Base-by-base conservation (phyloP, 2,797 vertebrate species). In the Aplochiton taeniatus region DNA sequence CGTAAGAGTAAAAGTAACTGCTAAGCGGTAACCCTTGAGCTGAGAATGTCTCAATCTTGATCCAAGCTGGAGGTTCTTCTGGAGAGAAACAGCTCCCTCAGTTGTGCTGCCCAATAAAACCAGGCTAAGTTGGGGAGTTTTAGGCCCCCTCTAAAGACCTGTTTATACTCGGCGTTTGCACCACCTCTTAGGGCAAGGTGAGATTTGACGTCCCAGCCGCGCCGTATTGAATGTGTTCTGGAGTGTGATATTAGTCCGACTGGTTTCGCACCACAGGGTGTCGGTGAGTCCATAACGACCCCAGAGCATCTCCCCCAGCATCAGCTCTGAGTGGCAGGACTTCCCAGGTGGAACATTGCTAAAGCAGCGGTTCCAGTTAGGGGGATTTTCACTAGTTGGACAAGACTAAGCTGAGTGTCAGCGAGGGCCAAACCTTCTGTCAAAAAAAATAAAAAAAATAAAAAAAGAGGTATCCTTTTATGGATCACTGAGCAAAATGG, bases 171-270 rank as follows among this genome's bases (percentile, higher is more conserved):
- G n/a, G 4, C 4, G 31, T 70, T n/a, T 41, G 61, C 68, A 44
- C 60, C 62, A 80, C 61, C 63, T 16, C 46, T 9, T 57, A 51
- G 68, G 63, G 64, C 46, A 51, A 77, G 68, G 52, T 58, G 66
- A 70, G 67, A 71, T 65, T 70, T 4, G 41, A 64, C 65, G 73
- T 43, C 20, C 20, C 11, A 56, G 64, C 85, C 69, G 75, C 49
- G 41, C 76, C 42, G 74, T 73, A 66, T 74, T 66, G 75, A 69
- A 68, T 46, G 72, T 46, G 78, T 75, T 77, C 72, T 79, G 80
- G 73, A 86, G 83, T 74, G 66, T 83, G 82, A 84, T 83, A 87
- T 88, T 83, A 79, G 66, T 60, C 62, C 68, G 58, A 45, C 20
- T 4, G 10, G 45, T 72, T 31, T 76, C 75, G 60, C 55, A 50